Conservation (phyloP, 2,888 invertebrate species). For the Uloborus plumipes region DNA sequence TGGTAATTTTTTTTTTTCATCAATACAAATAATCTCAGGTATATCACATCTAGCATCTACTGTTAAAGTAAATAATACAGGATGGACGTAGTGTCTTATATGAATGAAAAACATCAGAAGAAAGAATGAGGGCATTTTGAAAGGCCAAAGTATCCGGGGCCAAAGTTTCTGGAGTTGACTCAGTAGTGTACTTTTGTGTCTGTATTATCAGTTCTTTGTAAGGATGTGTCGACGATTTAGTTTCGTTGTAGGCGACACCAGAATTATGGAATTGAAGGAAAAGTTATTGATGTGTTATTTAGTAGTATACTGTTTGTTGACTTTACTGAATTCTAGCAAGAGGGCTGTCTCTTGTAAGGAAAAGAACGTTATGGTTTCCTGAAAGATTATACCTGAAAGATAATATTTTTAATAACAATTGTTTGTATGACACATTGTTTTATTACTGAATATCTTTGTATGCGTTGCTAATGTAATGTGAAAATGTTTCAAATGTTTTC, state of each 20-base stretch:
- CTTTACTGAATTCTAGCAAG: conserved; percentile 51
- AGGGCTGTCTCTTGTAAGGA: conserved; percentile 42
- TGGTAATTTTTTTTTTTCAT: too few species aligned
- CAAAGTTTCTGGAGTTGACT: conserved; percentile 57
- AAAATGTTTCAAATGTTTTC: conserved; percentile 57
- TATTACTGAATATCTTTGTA: conserved; percentile 65
- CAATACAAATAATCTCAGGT: too few species aligned
- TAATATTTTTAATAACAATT: conserved; percentile 64
- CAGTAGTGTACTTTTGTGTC: conserved; percentile 29
- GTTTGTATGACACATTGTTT: conserved; percentile 65
- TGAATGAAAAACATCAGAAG: background rate
- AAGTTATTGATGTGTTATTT: conserved; percentile 61
- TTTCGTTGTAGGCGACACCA: conserved; percentile 49
- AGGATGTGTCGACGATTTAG: conserved; percentile 53
- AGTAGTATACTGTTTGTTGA: conserved; percentile 58
- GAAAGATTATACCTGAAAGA: conserved; percentile 64
- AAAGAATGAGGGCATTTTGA: background rate
- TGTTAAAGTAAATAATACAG: too few species aligned
- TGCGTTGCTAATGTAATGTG: conserved; percentile 58
- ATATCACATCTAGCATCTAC: too few species aligned
- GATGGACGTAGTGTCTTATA: background rate
- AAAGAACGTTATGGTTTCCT: conserved; percentile 56
- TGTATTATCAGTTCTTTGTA: conserved; percentile 40
- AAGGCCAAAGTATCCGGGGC: conserved; percentile 57
- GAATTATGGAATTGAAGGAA: conserved; percentile 37